A percentile compares a stretch with the other conserved stretches of the same genome.
Evolutionary conservation across 2,113 vertebrate species (phyloP).

Genomic region (Proterorhinus semilunaris): DNA sequence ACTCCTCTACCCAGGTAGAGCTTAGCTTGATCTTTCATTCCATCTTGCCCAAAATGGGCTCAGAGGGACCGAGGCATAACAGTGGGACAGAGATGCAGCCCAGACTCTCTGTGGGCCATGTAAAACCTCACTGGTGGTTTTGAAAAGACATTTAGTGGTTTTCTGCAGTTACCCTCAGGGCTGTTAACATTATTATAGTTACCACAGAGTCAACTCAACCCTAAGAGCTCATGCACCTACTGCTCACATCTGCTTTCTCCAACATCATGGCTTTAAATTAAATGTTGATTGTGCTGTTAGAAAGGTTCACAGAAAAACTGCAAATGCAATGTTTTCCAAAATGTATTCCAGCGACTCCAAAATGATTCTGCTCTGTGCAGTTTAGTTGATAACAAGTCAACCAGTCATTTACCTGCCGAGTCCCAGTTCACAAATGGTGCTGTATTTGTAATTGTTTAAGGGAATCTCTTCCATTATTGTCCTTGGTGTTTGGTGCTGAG

Average conservation of each 20-base stretch:
- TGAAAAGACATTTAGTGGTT: slow-evolving; percentile 18
- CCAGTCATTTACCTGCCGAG: no score
- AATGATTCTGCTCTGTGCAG: no score
- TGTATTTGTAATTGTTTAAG: no score
- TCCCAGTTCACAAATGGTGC: no score
- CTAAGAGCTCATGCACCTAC: background rate
- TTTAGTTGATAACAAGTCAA: no score
- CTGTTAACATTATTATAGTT: slow-evolving; percentile 10
- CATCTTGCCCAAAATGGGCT: background rate
- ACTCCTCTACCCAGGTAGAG: slow-evolving; percentile 17
- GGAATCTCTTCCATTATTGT: background rate
- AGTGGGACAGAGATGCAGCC: slow-evolving; percentile 18
- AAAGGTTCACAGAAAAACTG: no score
- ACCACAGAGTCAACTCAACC: background rate
- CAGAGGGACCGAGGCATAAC: slow-evolving; percentile 15
- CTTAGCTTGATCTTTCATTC: no score
- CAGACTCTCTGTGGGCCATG: slow-evolving; percentile 18
- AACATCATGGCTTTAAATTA: background rate
- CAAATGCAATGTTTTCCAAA: no score
- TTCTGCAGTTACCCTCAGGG: slow-evolving; percentile 23
- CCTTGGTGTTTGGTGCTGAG: background rate
- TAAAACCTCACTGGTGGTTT: background rate
- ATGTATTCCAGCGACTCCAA: no score
- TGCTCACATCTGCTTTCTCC: background rate
- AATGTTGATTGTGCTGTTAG: background rate